Conservation (phyloP, 2,113 vertebrate species). For the Megalops atlanticus region DNA sequence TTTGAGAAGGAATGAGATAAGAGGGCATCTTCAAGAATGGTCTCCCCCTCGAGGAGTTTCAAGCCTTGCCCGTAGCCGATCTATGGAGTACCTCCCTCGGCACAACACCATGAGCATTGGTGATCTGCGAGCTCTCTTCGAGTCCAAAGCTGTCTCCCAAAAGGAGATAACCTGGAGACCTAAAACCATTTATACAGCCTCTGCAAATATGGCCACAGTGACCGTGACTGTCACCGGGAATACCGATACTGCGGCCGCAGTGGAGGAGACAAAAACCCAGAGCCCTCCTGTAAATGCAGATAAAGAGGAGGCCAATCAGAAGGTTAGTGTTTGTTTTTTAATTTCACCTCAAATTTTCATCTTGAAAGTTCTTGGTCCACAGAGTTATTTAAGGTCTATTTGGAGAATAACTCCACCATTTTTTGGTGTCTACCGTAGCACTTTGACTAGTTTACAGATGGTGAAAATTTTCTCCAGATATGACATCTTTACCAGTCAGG, state of each 20-base stretch:
- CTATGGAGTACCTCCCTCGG: slow-evolving; percentile 50
- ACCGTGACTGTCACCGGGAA: slow-evolving; percentile 24
- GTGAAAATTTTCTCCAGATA: not conserved
- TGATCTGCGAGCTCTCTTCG: slow-evolving; percentile 61
- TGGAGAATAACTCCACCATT: too few relatives aligned
- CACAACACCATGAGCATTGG: slow-evolving; percentile 37
- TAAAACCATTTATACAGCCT: not conserved
- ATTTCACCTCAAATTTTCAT: not conserved
- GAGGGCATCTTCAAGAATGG: slow-evolving; percentile 8
- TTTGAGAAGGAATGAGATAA: slow-evolving; percentile 32
- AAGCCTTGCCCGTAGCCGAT: slow-evolving; percentile 51
- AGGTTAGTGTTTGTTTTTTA: not conserved
- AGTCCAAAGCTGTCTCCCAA: slow-evolving; percentile 43
- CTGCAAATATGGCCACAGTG: not conserved
- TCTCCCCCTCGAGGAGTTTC: not conserved
- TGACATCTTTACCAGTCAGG: not conserved
- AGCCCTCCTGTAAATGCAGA: not conserved
- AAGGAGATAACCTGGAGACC: slow-evolving; percentile 23
- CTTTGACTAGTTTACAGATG: too few relatives aligned
- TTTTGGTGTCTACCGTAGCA: not conserved
- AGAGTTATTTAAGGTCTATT: not conserved
- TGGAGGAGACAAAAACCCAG: slow-evolving; percentile 11
- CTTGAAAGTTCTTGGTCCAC: not conserved
- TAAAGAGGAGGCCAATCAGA: not conserved
- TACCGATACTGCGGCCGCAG: not conserved